Percentiles rank a stretch among this genome's conserved stretches.
These are phyloP conservation scores for Cheilosia urbana DNA, from an alignment of 2,888 invertebrate genomes.

Conservation along the genomic window DNA sequence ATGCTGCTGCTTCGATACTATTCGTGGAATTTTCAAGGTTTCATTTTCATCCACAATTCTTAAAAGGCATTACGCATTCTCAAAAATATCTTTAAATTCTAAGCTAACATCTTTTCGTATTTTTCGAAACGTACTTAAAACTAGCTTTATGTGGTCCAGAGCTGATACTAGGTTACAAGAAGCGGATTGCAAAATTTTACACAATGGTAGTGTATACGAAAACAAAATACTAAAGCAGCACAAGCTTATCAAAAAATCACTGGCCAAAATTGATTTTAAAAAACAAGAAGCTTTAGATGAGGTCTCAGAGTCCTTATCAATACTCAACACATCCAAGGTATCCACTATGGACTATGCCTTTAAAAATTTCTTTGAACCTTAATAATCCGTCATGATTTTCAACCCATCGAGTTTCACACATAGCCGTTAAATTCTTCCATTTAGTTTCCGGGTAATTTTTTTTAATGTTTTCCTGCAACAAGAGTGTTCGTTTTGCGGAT, in stretches of 20 bases:
- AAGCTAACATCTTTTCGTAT: too few relatives aligned
- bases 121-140: too few relatives aligned
- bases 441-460: conserved; percentile 14
- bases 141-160: too few relatives aligned
- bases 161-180: too few relatives aligned
- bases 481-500: conserved; percentile 5
- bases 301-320: conserved; percentile 10
- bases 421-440: conserved; percentile 13
- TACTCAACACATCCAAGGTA: conserved; percentile 6
- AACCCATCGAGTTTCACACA: too few relatives aligned
- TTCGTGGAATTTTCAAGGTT: too few relatives aligned
- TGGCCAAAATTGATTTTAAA: conserved; percentile 12
- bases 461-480: conserved; percentile 12
- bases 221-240: neutral
- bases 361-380: neutral
- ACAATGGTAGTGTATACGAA: conserved; percentile 14
- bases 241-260: conserved; percentile 16
- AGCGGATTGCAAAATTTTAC: neutral
- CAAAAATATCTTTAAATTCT: too few relatives aligned
- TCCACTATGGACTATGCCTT: conserved; percentile 4
- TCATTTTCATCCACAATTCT: too few relatives aligned
- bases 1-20: too few relatives aligned
- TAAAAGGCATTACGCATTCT: too few relatives aligned
- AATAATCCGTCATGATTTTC: too few relatives aligned
- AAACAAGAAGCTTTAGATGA: conserved; percentile 17